These are phyloP conservation scores for Narcine bancroftii DNA, from an alignment of 2,113 vertebrate species.

Conservation along the genomic window DNA sequence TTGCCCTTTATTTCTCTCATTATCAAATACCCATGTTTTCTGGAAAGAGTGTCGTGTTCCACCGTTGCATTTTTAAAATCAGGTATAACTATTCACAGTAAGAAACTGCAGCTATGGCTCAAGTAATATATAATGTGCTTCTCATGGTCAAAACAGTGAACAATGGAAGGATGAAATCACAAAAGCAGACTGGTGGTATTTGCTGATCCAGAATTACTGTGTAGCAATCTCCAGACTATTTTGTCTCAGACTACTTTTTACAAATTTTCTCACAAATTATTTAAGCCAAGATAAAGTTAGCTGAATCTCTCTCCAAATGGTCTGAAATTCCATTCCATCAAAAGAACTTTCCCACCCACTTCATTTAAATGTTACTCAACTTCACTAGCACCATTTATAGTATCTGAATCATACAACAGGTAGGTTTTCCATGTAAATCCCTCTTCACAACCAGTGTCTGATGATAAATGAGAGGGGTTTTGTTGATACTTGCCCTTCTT, in stretches of 20 bases:
- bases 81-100: not conserved
- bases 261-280: not conserved
- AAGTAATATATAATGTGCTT: not conserved
- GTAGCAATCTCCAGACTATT: not conserved
- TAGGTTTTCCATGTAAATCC: not conserved
- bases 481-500: not conserved
- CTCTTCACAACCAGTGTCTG: not conserved
- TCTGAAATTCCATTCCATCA: not conserved
- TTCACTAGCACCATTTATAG: not conserved
- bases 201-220: not conserved
- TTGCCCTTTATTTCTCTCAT: not conserved
- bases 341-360: not conserved
- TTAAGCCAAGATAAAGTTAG: not conserved
- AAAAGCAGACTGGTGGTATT: not conserved
- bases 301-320: not conserved
- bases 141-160: not conserved
- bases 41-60: not conserved
- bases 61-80: not conserved
- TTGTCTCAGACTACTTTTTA: not conserved
- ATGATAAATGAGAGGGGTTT: not conserved
- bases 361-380: not conserved
- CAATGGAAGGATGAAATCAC: not conserved
- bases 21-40: not conserved
- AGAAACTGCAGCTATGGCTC: not conserved
- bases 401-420: not conserved